A percentile compares a stretch with the other conserved stretches of the same genome.
phyloP scores from a whole-genome alignment of 2,113 vertebrate genomes.

The Lasiurus borealis region DNA sequence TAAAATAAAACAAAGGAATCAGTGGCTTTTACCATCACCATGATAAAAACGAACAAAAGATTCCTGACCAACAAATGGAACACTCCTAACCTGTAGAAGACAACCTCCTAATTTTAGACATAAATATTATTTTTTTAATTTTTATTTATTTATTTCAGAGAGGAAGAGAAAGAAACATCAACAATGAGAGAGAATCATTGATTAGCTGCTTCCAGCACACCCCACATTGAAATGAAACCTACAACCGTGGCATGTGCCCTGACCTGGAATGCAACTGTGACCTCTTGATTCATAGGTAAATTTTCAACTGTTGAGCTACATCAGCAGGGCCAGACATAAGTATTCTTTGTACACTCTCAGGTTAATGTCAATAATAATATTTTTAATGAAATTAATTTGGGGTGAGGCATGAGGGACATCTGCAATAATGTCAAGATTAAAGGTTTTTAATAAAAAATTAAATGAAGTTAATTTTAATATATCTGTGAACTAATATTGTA shows the following conservation, averaged over 20 bases:
- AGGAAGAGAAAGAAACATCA: no score
- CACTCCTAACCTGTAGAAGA: neutral
- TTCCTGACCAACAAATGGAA: neutral
- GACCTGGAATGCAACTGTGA: no score
- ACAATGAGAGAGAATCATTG: no score
- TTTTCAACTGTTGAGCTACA: no score
- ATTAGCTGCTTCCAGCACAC: no score
- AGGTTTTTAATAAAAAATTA: neutral
- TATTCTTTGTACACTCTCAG: neutral
- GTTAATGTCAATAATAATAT: neutral
- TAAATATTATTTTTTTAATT: no score
- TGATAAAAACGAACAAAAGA: conserved; percentile 46
- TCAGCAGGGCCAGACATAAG: no score
- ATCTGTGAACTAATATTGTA: neutral
- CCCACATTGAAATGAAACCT: no score
- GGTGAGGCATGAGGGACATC: neutral
- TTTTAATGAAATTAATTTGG: neutral
- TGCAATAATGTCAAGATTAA: neutral
- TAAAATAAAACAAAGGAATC: conserved; percentile 72
- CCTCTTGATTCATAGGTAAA: no score
- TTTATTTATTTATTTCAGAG: no score
- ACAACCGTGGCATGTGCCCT: no score
- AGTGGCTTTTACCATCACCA: neutral
- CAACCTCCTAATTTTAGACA: neutral
- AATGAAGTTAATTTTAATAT: neutral